A percentile compares a stretch with the other conserved stretches of the same genome.
Conservation (phyloP, 1,140 invertebrate genomes). For the Trachelipus rathkii region DNA sequence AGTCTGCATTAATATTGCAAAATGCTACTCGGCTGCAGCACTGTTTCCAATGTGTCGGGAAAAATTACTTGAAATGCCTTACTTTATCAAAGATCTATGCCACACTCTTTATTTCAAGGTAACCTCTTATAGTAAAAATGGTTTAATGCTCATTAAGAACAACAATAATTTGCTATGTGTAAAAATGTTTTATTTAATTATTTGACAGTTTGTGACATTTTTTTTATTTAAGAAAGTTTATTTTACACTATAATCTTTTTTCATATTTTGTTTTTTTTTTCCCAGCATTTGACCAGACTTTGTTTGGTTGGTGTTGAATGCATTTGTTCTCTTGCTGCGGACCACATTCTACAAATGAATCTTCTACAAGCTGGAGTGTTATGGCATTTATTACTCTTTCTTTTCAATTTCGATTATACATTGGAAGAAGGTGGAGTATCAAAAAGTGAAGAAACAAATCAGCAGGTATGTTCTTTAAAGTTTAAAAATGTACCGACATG, state of each 20-base stretch:
- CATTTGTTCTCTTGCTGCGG: conserved; percentile 72
- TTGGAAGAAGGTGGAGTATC: conserved; percentile 93
- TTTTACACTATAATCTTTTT: too few species aligned
- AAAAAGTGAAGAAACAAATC: conserved; percentile 73
- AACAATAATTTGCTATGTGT: too few species aligned
- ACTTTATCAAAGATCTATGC: conserved; percentile 81
- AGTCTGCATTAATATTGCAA: conserved; percentile 87
- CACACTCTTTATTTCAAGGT: conserved; percentile 86
- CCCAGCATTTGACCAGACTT: conserved; percentile 70
- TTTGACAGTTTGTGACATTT: too few species aligned
- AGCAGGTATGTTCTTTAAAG: conserved; percentile 58
- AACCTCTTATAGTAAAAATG: conserved; percentile 42
- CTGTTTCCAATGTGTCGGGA: conserved; percentile 84
- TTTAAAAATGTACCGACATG: not conserved
- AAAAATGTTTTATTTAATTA: too few species aligned
- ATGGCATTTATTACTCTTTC: conserved; percentile 84
- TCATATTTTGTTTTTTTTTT: conserved; percentile 24
- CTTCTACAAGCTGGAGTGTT: conserved; percentile 86
- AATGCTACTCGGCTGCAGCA: conserved; percentile 91
- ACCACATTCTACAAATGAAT: conserved; percentile 79
- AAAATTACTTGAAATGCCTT: conserved; percentile 78
- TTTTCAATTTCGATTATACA: conserved; percentile 96
- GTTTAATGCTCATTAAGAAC: too few species aligned
- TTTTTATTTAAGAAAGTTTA: too few species aligned
- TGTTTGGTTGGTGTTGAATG: conserved; percentile 79